A percentile compares a stretch with the other conserved stretches of the same genome.
Evolutionary conservation across 30 jellyfish, hydroid and myxozoan genomes (phyloP).

Genomic region (Aurelia coerulea): DNA sequence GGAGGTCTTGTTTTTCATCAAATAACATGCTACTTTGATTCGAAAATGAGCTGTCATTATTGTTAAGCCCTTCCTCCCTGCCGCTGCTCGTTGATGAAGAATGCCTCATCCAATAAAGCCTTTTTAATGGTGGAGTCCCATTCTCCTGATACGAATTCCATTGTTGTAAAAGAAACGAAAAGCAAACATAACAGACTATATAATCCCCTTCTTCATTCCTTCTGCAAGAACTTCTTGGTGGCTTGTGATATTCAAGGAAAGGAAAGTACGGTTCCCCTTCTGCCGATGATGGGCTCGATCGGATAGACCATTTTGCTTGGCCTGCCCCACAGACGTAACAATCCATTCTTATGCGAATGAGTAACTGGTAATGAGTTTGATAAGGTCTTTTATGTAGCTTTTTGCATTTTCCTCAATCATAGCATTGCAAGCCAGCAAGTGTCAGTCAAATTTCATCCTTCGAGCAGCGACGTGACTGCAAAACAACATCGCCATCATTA

Average conservation of each 20-base stretch:
- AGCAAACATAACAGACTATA: conserved; percentile 79
- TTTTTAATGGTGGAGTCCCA: conserved; percentile 69
- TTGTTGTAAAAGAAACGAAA: conserved; percentile 85
- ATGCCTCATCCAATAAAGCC: conserved; percentile 81
- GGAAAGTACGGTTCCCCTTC: conserved; percentile 82
- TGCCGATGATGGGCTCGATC: conserved; percentile 51
- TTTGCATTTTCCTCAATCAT: too few species aligned
- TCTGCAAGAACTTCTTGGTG: conserved; percentile 44
- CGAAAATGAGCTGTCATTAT: background rate
- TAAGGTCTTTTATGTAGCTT: too few species aligned
- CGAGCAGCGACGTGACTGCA: too few species aligned
- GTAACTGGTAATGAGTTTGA: too few species aligned
- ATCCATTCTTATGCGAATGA: background rate
- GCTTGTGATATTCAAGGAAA: conserved; percentile 73
- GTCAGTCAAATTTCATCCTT: too few species aligned
- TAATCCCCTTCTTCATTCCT: conserved; percentile 42
- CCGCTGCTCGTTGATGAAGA: conserved; percentile 2
- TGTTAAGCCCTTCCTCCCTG: background rate
- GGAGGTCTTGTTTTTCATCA: background rate
- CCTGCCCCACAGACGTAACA: conserved; percentile 86
- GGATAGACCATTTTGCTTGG: conserved; percentile 71
- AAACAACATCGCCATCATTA: too few species aligned
- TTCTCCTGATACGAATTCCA: conserved; percentile 80
- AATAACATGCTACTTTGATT: conserved; percentile 2
- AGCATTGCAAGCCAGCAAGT: too few species aligned